These are phyloP conservation scores for Thysanoteuthis rhombus DNA, from an alignment of 2,888 invertebrate species.

Conservation along the genomic window DNA sequence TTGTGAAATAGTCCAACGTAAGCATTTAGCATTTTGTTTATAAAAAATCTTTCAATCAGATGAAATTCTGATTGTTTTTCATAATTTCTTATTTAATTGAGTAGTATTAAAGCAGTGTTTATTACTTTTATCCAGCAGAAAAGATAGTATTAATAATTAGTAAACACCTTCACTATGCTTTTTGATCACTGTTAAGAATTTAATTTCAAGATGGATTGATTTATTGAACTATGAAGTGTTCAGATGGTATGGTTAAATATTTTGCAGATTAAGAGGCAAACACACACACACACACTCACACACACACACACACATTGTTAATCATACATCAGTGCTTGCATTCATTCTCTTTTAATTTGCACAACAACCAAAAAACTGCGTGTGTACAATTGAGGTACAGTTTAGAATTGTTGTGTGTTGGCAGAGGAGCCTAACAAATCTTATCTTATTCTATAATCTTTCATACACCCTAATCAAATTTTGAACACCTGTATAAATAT, in stretches of 20 bases:
- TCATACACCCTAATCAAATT: neutral
- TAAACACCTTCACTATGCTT: too few species aligned
- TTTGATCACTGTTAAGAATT: neutral
- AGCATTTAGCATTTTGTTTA: too few species aligned
- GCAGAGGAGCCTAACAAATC: neutral
- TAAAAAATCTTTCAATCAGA: too few species aligned
- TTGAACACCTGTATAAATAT: neutral
- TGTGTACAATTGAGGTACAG: neutral
- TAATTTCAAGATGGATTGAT: neutral
- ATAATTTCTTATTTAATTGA: too few species aligned
- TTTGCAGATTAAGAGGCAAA: neutral
- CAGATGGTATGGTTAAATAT: too few species aligned
- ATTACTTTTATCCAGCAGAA: too few species aligned
- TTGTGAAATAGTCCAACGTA: too few species aligned
- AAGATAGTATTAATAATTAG: too few species aligned
- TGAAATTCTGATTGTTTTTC: too few species aligned
- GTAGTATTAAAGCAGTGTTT: too few species aligned
- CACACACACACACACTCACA: neutral
- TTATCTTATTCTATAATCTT: neutral
- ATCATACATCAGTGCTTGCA: neutral
- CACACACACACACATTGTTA: neutral
- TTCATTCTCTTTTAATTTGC: neutral
- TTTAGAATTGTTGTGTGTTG: neutral
- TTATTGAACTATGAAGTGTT: neutral
- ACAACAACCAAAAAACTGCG: too few species aligned